Conservation (phyloP, 2,113 vertebrate genomes). For the Hipposideros armiger region DNA sequence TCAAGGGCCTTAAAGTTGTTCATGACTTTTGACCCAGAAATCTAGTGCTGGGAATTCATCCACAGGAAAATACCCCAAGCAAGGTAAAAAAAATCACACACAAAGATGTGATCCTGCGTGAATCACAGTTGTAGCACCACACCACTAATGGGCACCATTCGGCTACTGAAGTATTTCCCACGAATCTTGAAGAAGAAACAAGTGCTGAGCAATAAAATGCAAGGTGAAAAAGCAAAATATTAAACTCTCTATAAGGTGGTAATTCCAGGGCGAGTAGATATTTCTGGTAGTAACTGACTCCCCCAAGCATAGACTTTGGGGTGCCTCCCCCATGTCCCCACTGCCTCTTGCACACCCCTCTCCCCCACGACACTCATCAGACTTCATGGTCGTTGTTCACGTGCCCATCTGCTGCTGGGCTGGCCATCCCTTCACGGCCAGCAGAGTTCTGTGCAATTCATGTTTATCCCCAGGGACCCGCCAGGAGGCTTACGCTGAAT, state of each 20-base stretch:
- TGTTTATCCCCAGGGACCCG: background rate
- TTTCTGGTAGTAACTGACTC: background rate
- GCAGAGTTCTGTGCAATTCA: background rate
- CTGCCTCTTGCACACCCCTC: background rate
- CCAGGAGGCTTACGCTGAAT: background rate
- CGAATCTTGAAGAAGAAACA: background rate
- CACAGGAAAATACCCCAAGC: background rate
- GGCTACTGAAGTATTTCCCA: background rate
- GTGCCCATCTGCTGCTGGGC: fast-evolving
- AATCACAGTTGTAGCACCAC: fast-evolving
- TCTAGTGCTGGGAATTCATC: background rate
- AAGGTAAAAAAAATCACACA: background rate
- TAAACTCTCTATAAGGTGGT: background rate
- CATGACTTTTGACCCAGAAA: background rate
- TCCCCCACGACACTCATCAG: background rate
- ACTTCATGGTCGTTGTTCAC: fast-evolving
- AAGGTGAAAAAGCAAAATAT: background rate
- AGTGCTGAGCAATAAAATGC: background rate
- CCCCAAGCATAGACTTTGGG: background rate
- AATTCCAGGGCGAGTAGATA: background rate
- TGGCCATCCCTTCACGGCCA: fast-evolving
- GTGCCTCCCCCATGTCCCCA: no score
- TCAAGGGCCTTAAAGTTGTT: background rate
- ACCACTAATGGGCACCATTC: background rate
- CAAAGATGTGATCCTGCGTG: background rate